Evolutionary conservation across 2,888 invertebrate species (phyloP), one percentile per base, ranked within the genome.

Genomic region (Watsonalla cultraria): DNA sequence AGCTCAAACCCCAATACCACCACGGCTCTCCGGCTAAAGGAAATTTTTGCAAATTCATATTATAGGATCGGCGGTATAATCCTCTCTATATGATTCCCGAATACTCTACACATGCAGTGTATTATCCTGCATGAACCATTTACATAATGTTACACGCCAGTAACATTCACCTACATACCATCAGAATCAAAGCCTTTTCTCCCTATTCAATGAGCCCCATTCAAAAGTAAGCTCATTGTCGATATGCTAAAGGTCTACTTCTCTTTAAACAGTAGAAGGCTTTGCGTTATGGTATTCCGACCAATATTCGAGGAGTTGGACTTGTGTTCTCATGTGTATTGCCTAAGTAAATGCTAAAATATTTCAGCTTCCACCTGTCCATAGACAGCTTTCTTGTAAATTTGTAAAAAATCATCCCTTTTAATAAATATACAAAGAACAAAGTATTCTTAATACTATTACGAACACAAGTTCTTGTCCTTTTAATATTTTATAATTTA

Each of bases 101-200:
- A 57, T 54, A 51, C 56, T 55, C 54, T 45, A 54, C 55, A 53
- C 37, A 49, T 49, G 49, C 51, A 56, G 55, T 51, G 33, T 6
- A 60, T 55, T 47, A 58, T 56, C 55, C 52, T 56, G 49, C 33
- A 51, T 53, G 56, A 54, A 56, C 62, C 58, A 66, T 69, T 66
- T 62, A 63, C 65, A 68, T 66, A 63, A 63, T 62, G 56, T 52
- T 59, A 65, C 61, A 57, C 56, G 53, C 61, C 58, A 47, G 62
- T 56, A 64, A 63, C 64, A 64, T 64, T 62, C 58, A 60, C 66
- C 62, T 56, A 63, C 61, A 61, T 51, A 58, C 60, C 58, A 52
- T 46, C 55, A 57, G 58, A 60, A 62, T 57, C 61, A 58, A 58
- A 51, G 51, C 35, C 54, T 47, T 55, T 55, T 53, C 55, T 53